Evolutionary conservation across 2,888 invertebrate species (phyloP), one percentile per base, ranked within the genome.

Genomic region (Cynaeus angustus): DNA sequence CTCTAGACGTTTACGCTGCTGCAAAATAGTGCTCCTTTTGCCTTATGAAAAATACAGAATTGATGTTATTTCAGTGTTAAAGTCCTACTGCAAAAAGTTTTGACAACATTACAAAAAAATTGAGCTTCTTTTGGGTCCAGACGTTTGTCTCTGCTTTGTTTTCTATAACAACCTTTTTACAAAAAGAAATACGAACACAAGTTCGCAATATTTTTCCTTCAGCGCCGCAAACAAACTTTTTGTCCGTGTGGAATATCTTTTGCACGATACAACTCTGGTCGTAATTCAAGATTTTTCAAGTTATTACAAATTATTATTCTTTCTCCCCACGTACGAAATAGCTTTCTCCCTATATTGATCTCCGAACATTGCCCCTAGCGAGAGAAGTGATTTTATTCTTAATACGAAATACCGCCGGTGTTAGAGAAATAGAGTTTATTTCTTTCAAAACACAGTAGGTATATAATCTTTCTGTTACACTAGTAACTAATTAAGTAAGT

Each of bases 241-340:
- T 21, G 46, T 46, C 59, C 59, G 46, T 30, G 33, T 14, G 59
- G 46, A 46, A 59, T 59, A 45, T 59, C 30, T 46, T 12, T 10
- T 14, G 30, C 58, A 45, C 43, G 30, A 59, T 21, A 46, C 46
- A 61, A 58, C 16, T 50, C 10, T 26, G 46, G 37, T 37, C 48
- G 61, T 61, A 61, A 61, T 33, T 50, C 61, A 61, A 38, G 61
- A 61, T 61, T 50, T 21, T 48, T 38, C 48, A 61, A 43, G 50
- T 61, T 61, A 50, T 61, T 48, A 50, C 61, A 50, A 61, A 61
- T 61, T 61, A 61, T 65, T 65, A 53, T 65, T 53, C 53, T 64
- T 64, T 53, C 64, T 53, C 65, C 30, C 10, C 65, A 53, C 53
- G 53, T 53, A 53, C 53, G 53, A 52, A 53, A 45, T 65, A 55